A percentile compares a stretch with the other conserved stretches of the same genome.
Evolutionary conservation across 1,140 invertebrate genomes (phyloP).

Genomic region (Goniozus legneri): DNA sequence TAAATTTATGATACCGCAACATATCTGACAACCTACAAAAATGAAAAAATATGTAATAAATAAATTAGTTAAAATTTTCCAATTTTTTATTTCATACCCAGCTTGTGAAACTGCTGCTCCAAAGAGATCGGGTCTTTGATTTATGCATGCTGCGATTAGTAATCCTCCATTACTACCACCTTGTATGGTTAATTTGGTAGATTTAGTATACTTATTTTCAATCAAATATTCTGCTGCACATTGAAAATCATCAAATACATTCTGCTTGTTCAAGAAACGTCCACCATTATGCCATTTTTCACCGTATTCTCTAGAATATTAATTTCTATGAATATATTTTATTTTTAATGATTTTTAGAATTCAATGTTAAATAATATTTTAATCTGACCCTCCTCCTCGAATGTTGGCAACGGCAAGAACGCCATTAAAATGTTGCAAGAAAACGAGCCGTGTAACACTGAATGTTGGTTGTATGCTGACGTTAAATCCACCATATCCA

Average conservation of each 20-base stretch:
- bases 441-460: slow-evolving; percentile 81
- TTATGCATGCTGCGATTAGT: slow-evolving; percentile 85
- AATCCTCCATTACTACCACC: slow-evolving; percentile 97
- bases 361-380: not conserved
- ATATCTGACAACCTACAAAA: slow-evolving; percentile 89
- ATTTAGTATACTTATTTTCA: slow-evolving; percentile 74
- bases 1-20: slow-evolving; percentile 97
- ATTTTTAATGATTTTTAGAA: not conserved
- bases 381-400: slow-evolving; percentile 83
- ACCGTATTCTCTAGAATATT: slow-evolving; percentile 81
- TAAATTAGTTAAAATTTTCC: slow-evolving; percentile 6
- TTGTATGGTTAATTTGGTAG: slow-evolving; percentile 79
- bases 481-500: slow-evolving; percentile 97
- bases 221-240: slow-evolving; percentile 89
- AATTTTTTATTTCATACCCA: slow-evolving; percentile 62
- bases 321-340: slow-evolving; percentile 1
- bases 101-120: slow-evolving; percentile 88
- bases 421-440: slow-evolving; percentile 84
- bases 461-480: slow-evolving; percentile 84
- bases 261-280: slow-evolving; percentile 90
- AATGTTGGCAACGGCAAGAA: slow-evolving; percentile 91
- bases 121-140: slow-evolving; percentile 94
- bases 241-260: slow-evolving; percentile 96
- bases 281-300: slow-evolving; percentile 96
- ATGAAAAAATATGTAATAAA: slow-evolving; percentile 13